Evolutionary conservation across 2,888 invertebrate genomes (phyloP).

Genomic region (Resseliella maxima): DNA sequence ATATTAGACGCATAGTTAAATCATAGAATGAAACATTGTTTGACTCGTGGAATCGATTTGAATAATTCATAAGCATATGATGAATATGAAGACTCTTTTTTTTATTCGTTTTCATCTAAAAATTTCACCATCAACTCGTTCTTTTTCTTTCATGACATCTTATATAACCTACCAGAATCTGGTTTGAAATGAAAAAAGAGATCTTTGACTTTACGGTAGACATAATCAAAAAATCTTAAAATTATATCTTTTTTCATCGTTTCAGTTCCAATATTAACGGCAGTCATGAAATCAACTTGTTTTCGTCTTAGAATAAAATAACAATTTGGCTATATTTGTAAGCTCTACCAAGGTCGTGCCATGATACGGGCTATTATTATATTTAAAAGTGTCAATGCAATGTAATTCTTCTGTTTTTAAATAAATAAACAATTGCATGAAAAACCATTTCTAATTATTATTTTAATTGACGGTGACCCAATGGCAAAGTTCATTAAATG

Average conservation of each 20-base stretch:
- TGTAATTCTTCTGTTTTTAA: too few species aligned
- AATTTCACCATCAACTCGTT: conserved; percentile 2
- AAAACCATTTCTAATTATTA: too few species aligned
- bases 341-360: too few species aligned
- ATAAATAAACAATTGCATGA: too few species aligned
- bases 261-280: neutral
- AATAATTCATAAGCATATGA: neutral
- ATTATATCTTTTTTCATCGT: neutral
- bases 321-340: too few species aligned
- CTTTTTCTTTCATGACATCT: neutral
- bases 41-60: neutral
- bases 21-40: neutral
- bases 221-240: neutral
- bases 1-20: neutral
- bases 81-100: neutral
- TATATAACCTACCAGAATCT: neutral
- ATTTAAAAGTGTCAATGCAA: too few species aligned
- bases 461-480: too few species aligned
- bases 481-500: too few species aligned
- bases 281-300: neutral
- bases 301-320: neutral
- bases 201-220: neutral
- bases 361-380: too few species aligned
- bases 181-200: neutral
- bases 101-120: neutral